Evolutionary conservation across 1,140 invertebrate species (phyloP).

Genomic region (Papilio helenus): DNA sequence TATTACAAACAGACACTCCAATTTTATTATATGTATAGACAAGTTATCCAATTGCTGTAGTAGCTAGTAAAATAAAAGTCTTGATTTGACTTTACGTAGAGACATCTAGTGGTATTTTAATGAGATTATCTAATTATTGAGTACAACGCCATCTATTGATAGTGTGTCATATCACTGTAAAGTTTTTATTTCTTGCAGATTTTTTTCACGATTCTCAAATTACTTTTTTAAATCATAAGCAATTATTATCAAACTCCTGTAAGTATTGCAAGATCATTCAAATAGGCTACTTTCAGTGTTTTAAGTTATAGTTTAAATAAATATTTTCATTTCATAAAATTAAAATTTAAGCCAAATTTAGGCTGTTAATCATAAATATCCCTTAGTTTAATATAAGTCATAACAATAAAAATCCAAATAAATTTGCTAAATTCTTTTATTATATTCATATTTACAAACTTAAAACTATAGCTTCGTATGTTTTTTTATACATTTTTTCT

Average conservation of each 20-base stretch:
- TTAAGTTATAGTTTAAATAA: no score
- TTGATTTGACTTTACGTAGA: not conserved
- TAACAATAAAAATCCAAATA: constrained; percentile 42
- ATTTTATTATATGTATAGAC: no score
- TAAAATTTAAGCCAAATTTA: no score
- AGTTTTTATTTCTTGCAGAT: not conserved
- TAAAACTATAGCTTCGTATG: constrained; percentile 65
- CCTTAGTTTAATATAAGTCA: not conserved
- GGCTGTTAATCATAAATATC: not conserved
- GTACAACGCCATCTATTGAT: not conserved
- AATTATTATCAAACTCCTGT: no score
- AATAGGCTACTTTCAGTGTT: no score
- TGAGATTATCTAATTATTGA: not conserved
- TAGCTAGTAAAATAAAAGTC: no score
- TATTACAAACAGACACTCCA: no score
- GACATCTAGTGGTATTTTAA: not conserved
- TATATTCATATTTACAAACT: constrained; percentile 77
- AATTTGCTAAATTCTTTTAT: constrained; percentile 71
- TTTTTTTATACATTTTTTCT: constrained; percentile 70
- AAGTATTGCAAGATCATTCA: no score
- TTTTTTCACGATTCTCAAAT: not conserved
- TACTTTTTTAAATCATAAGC: no score
- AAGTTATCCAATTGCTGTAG: no score
- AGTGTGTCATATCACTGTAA: not conserved
- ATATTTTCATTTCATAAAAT: no score